Conservation (phyloP, 1,140 invertebrate genomes). For the Drosophila kikkawai region DNA sequence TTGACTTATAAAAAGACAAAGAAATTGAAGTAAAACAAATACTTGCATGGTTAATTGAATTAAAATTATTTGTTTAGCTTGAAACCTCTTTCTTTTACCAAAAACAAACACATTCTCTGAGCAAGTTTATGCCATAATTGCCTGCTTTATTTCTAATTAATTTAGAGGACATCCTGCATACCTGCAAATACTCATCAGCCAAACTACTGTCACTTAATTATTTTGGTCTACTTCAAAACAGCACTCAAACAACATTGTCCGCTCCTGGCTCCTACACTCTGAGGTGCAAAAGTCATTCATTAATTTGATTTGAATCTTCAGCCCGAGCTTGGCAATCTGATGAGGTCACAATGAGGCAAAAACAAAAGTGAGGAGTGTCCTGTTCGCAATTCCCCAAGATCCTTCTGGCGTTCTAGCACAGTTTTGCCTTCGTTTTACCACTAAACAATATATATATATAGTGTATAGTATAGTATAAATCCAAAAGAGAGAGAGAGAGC, state of each 20-base stretch:
- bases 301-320: constrained; percentile 63
- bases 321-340: constrained; percentile 42
- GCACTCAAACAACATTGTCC: constrained; percentile 27
- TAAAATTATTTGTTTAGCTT: neutral
- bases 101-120: neutral
- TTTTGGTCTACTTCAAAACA: constrained; percentile 28
- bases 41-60: neutral
- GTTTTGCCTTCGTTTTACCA: constrained; percentile 26
- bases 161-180: neutral
- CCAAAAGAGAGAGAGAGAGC: constrained; percentile 28
- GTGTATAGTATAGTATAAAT: constrained; percentile 51
- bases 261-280: constrained; percentile 4
- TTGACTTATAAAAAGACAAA: neutral
- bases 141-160: neutral
- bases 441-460: constrained; percentile 32
- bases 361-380: constrained; percentile 12
- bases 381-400: constrained; percentile 12
- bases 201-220: constrained; percentile 30
- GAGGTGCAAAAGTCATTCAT: constrained; percentile 53
- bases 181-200: neutral
- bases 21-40: neutral
- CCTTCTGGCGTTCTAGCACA: constrained; percentile 6
- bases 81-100: neutral
- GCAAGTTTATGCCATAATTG: neutral
- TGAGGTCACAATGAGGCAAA: constrained; percentile 50